Base-by-base conservation (phyloP, 2,888 invertebrate genomes). In the Xestia sexstrigata region DNA sequence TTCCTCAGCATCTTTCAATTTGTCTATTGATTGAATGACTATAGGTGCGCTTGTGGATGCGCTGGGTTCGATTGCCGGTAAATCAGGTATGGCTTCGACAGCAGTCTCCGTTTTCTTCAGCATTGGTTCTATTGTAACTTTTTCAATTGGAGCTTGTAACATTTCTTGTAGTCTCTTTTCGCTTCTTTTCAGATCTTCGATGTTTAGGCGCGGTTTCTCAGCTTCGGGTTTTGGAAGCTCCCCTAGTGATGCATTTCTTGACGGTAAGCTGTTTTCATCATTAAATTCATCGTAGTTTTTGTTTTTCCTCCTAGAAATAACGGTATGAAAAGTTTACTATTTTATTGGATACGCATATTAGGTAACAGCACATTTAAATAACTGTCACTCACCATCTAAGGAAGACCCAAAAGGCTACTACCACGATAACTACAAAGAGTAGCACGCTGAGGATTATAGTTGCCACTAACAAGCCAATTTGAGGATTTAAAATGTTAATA, bases 1-100 rank as follows among this genome's bases (percentile, higher is more conserved):
- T 9, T 86, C 91, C 2, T 86, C 91, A 23, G 93, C 94, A 71
- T 94, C 94, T 90, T 96, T 96, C 47, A 96, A 88, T 88, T 95
- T 95, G 78, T 96, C 95, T 81, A 95, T 94, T 4, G 95, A 95
- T 89, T 96, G 96, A 82, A 96, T 95, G 2, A 96, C 93, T 81
- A 95, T 94, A 7, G 95, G 93, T 26, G 89, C 76, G 60, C 60
- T 60, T 60, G 60, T 30, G 60, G 60, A 60, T 30, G 30, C 17
- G 35, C 88, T 86, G 13, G 90, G 83, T 69, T 94, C 93, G 5
- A 89, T 85, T 55, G 87, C 52, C 17, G 92, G 81, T 45, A 94
- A 85, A 75, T 94, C 91, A 63, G 94, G 82, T 66, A 92, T 85
- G 23, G 94, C 79, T 68, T 92, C 90, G 1, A 73, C 67, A 23